Base-by-base conservation (phyloP, 2,888 invertebrate genomes). In the Spodoptera exigua region DNA sequence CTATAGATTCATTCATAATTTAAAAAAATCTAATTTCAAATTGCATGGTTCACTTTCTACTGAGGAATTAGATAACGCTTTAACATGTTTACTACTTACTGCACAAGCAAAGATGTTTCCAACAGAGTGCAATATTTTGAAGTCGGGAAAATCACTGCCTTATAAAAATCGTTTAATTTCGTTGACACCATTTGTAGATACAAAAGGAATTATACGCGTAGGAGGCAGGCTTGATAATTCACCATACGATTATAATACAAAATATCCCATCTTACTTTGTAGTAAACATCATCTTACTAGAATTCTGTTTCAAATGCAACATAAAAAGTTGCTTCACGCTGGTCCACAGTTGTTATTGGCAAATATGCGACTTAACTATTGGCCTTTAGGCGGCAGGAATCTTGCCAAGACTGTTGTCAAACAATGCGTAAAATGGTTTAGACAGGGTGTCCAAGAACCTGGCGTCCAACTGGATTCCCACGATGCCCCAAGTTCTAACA, bases 381-480 rank as follows among this genome's bases (percentile, higher is more conserved):
- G 47, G 47, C 47, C 47, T 12, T 37, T 47, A 47, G 37, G 39
- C 1, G 48, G 48, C 40, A 49, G 48, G 21, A 39, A 49, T 5
- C 39, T 49, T 21, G 18, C 48, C 11, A 39, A 27, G n/a, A 5
- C 32, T 11, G 27, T 32, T 11, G 52, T 43, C 10, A 52, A 35
- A 2, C 13, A 52, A 52, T 43, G 52, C 13, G 2, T 52, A 1
- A 43, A 35, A 35, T 52, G 52, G 13, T 43, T 35, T 11, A 52
- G 52, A 35, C 43, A n/a, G 11, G 43, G 35, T 7, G 12, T n/a
- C 11, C 21, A 18, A n/a, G n/a, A n/a, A n/a, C n/a, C n/a, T n/a
- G n/a, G n/a, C n/a, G n/a, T n/a, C n/a, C n/a, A n/a, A n/a, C n/a
- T n/a, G n/a, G n/a, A n/a, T n/a, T n/a, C n/a, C n/a, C n/a, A n/a